These are phyloP conservation scores for Eleutherodactylus coqui DNA, from an alignment of 2,797 vertebrate species.

Conservation along the genomic window DNA sequence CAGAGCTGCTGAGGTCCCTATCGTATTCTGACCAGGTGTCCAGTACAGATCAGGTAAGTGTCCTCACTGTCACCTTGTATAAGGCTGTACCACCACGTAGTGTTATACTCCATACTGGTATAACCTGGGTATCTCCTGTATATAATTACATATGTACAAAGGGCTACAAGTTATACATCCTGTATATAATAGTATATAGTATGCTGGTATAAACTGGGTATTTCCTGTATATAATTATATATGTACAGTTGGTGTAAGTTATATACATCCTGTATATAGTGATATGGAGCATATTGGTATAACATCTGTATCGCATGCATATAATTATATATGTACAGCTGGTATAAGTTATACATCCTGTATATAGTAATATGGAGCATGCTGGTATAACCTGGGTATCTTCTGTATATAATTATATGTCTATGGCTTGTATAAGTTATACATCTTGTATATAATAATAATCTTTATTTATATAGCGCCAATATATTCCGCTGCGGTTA, in stretches of 20 bases:
- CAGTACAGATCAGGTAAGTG: constrained; percentile 71
- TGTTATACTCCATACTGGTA: neutral
- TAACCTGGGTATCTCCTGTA: neutral
- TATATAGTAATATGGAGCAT: no score
- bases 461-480: no score
- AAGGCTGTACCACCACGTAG: neutral
- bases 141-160: neutral
- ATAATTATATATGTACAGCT: neutral
- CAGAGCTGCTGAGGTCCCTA: constrained; percentile 67
- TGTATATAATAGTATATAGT: neutral
- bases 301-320: neutral
- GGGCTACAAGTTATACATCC: neutral
- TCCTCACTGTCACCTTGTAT: neutral
- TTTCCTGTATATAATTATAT: neutral
- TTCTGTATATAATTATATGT: no score
- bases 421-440: no score
- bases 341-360: no score
- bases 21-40: constrained; percentile 46
- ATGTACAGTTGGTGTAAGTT: neutral
- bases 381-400: no score
- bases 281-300: neutral
- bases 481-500: no score
- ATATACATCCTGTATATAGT: neutral
- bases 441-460: no score
- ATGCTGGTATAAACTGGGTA: neutral